Evolutionary conservation across 2,888 invertebrate genomes (phyloP), one percentile per base, ranked within the genome.

Genomic region (Erannis defoliaria): DNA sequence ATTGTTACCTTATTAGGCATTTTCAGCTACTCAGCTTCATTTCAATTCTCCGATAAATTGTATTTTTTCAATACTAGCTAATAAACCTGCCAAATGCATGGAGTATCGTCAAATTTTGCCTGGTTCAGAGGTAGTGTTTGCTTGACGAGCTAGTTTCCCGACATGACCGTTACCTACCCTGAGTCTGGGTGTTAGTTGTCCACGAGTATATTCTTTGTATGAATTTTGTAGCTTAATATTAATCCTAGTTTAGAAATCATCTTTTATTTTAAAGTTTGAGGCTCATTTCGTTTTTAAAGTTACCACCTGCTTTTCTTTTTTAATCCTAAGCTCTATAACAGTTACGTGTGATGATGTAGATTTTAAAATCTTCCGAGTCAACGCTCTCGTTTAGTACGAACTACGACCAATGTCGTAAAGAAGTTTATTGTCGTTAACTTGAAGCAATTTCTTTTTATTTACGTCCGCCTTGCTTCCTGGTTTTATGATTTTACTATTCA

Each of bases 361-460:
- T 68, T 63, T 70, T 65, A 66, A 68, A 59, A 70, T 68, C 67
- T 66, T 69, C 65, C 66, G 68, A 70, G 77, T 76, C 78, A 73
- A 73, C 73, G 80, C 74, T 78, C 83, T 74, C 78, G 74, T 81
- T 78, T 65, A 35, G 64, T 70, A 55, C 67, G 62, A 68, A n/a
- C n/a, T 26, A 26, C 26, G 26, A 26, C 26, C 55, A 68, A 64
- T 68, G 70, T 84, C 85, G 80, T 89, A 86, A 88, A 88, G 73
- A 72, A 76, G 76, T 85, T 86, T 83, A 86, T 75, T 81, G 78
- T 83, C 81, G 77, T 84, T 81, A 80, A 81, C 78, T 77, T 73
- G 68, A 76, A 74, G 76, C 81, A 76, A 83, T 81, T 82, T 77
- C 77, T 76, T 80, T 82, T 84, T 85, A 85, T 83, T 78, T 76